phyloP scores from a whole-genome alignment of 2,797 vertebrate species.

The Graptemys geographica region DNA sequence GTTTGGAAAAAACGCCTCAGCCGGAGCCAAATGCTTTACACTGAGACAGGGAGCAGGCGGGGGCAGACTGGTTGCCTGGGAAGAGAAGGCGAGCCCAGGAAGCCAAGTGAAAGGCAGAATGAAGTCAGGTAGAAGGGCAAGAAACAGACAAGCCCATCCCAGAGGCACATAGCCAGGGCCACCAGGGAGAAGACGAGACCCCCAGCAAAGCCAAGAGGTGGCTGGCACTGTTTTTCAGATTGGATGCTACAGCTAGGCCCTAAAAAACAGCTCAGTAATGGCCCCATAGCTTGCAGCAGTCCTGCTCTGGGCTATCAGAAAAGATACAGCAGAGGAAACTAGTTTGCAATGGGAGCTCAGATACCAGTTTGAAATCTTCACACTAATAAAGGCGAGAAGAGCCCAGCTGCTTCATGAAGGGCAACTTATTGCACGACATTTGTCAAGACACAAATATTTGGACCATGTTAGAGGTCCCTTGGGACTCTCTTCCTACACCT shows the following conservation, averaged over 20 bases:
- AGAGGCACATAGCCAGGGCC: background rate
- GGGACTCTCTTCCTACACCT: background rate
- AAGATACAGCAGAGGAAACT: background rate
- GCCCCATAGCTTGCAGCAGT: background rate
- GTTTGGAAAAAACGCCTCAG: background rate
- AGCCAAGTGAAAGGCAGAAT: background rate
- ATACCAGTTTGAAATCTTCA: background rate
- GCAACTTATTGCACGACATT: background rate
- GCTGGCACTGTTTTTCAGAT: background rate
- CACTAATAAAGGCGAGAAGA: background rate
- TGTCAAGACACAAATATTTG: slow-evolving; percentile 12
- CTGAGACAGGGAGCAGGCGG: background rate
- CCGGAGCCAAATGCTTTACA: background rate
- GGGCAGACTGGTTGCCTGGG: background rate
- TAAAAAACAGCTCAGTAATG: background rate
- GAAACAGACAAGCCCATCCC: background rate
- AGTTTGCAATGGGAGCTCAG: background rate
- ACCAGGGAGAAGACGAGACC: background rate
- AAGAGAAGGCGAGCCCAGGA: background rate
- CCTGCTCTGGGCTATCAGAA: background rate
- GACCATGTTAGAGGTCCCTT: background rate
- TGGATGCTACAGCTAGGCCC: background rate
- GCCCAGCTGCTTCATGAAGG: background rate
- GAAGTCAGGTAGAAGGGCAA: background rate
- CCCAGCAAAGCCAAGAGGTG: background rate